These are phyloP conservation scores for Eristalis intricaria DNA, from an alignment of 2,888 invertebrate genomes.

Conservation along the genomic window DNA sequence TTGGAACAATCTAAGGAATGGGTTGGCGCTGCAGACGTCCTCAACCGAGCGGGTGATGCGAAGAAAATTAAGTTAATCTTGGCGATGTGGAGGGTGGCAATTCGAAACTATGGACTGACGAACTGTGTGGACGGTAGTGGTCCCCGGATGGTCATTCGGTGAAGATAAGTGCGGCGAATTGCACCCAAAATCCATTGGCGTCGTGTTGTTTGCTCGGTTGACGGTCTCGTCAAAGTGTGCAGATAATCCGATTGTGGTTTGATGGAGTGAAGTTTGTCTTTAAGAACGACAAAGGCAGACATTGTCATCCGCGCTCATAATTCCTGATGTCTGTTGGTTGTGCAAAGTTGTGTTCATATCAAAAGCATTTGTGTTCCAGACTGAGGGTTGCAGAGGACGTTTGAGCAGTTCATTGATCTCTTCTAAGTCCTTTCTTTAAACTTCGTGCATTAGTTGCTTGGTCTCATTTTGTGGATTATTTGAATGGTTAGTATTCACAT, in stretches of 20 bases:
- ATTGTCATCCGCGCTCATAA: neutral
- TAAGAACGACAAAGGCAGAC: neutral
- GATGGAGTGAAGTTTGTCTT: neutral
- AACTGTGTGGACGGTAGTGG: neutral
- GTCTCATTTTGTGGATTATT: neutral
- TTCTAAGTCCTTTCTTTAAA: neutral
- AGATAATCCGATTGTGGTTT: neutral
- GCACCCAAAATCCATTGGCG: neutral
- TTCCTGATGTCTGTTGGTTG: neutral
- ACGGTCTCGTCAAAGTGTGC: neutral
- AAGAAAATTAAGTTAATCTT: slow-evolving; percentile 59
- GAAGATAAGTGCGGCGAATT: slow-evolving; percentile 30
- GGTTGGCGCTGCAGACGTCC: neutral
- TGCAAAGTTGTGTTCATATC: neutral
- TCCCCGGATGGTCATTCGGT: slow-evolving; percentile 45
- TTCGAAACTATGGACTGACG: slow-evolving; percentile 27
- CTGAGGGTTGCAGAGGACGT: too few species aligned
- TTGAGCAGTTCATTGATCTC: neutral
- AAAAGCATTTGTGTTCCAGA: neutral
- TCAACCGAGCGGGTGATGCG: slow-evolving; percentile 31
- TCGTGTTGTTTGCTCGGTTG: neutral
- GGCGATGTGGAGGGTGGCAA: slow-evolving; percentile 14
- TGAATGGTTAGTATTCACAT: neutral
- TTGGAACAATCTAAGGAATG: slow-evolving; percentile 50
- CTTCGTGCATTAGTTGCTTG: neutral